phyloP scores from a whole-genome alignment of 2,113 vertebrate species.

The Tachysurus vachellii region DNA sequence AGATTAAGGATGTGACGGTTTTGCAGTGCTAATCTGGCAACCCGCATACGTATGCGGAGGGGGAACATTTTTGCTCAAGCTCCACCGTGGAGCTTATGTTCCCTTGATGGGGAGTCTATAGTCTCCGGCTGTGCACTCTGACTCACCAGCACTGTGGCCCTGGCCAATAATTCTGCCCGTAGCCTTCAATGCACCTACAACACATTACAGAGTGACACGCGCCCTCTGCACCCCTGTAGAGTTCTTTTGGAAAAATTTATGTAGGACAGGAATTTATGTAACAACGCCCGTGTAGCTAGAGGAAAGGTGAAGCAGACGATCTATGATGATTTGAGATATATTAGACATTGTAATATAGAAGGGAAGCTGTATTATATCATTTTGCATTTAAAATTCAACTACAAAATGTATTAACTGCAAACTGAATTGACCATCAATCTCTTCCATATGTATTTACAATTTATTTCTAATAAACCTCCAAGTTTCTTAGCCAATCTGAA shows the following conservation, averaged over 20 bases:
- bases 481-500: background rate
- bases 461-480: background rate
- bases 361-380: background rate
- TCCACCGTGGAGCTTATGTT: conserved; percentile 74
- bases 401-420: background rate
- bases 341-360: background rate
- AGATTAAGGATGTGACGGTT: conserved; percentile 61
- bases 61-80: conserved; percentile 64
- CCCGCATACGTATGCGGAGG: conserved; percentile 41
- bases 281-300: conserved; percentile 24
- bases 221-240: conserved; percentile 57
- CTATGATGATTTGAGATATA: background rate
- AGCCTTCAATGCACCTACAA: conserved; percentile 68
- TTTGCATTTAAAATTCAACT: conserved; percentile 1
- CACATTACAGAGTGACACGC: conserved; percentile 69
- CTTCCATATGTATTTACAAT: background rate
- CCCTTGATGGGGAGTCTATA: conserved; percentile 67
- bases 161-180: conserved; percentile 67
- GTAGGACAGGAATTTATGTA: conserved; percentile 46
- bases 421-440: background rate
- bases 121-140: conserved; percentile 67
- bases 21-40: conserved; percentile 71
- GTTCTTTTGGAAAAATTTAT: conserved; percentile 45
- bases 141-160: conserved; percentile 61
- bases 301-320: conserved; percentile 31